Evolutionary conservation across 2,113 vertebrate genomes (phyloP), one percentile per base, ranked within the genome.

Genomic region (Limnothrissa miodon): DNA sequence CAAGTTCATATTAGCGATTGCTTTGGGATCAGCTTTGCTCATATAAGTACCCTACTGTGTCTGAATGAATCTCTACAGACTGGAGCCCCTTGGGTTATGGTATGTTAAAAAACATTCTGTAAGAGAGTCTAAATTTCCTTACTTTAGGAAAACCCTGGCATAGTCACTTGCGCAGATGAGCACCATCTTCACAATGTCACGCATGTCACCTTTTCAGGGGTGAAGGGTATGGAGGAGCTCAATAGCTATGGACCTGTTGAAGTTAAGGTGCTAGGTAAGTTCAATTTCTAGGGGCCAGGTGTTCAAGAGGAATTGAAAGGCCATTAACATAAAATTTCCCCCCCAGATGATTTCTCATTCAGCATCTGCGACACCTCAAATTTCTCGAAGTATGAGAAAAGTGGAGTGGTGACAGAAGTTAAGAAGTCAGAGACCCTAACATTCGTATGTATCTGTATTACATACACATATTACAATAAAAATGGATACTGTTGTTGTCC

Each of bases 201-300:
- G 39, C 87, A 86, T 78, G 96, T 97, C 81, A 89, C 45, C 0
- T 97, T 99, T 90, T 96, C 94, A 1, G 94, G 93, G 0, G 89
- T 98, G 29, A 90, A 94, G 83, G 97, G 97, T 83, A 98, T 98
- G 97, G 93, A 90, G 0, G 96, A 98, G 88, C 95, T 99, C 89
- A 98, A 98, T 0, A 17, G 10, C 78, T 86, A 2, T 39, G 21
- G 78, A 7, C 94, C 96, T 0, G 0, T 91, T 39, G 56, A 92
- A 0, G 92, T 98, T 83, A 89, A 0, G 5, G 82, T 93, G 56
- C 80, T 82, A 6, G 90, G 97, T 98, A 45, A 86, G 93, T 89
- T 56, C 5, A 15, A 15, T 48, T 48, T 13, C 17, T 48, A 48
- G 46, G 10, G 11, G 10, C 10, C 15, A 48, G 10, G 46, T 48